phyloP scores from a whole-genome alignment of 2,888 invertebrate genomes.

The Synanthedon formicaeformis region DNA sequence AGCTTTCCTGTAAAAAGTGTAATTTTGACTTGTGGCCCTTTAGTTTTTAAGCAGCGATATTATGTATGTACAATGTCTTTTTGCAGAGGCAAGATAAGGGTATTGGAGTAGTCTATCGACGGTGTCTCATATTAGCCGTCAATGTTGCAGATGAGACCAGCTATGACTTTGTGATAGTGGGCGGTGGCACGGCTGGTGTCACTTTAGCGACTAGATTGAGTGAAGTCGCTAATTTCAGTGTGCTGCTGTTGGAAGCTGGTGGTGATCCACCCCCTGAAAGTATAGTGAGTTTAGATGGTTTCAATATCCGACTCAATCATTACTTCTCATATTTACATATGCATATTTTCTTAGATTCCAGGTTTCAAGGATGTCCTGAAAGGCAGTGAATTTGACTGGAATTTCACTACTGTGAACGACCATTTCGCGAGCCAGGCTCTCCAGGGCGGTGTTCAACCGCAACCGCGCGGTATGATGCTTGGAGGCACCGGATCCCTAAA shows the following conservation, averaged over 20 bases:
- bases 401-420: constrained; percentile 41
- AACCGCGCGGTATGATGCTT: constrained; percentile 47
- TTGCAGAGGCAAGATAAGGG: too few relatives aligned
- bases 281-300: constrained; percentile 30
- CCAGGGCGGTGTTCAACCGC: constrained; percentile 27
- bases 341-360: constrained; percentile 32
- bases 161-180: constrained; percentile 51
- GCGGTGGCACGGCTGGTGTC: constrained; percentile 47
- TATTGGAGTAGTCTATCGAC: too few relatives aligned
- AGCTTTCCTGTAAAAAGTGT: too few relatives aligned
- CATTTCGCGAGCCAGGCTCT: constrained; percentile 35
- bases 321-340: too few relatives aligned
- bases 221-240: constrained; percentile 16
- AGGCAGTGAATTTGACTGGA: constrained; percentile 43
- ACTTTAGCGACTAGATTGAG: constrained; percentile 32
- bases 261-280: constrained; percentile 43
- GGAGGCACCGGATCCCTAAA: constrained; percentile 51
- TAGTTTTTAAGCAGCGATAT: too few relatives aligned
- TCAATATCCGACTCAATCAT: not conserved
- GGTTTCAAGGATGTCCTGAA: constrained; percentile 28
- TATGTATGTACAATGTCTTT: too few relatives aligned
- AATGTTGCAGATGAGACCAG: constrained; percentile 29
- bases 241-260: constrained; percentile 53
- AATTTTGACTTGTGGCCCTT: too few relatives aligned
- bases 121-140: not conserved